Percentiles rank a stretch among this genome's conserved stretches.
phyloP scores from a whole-genome alignment of 2,888 invertebrate species.

The Allolobophora icterica region DNA sequence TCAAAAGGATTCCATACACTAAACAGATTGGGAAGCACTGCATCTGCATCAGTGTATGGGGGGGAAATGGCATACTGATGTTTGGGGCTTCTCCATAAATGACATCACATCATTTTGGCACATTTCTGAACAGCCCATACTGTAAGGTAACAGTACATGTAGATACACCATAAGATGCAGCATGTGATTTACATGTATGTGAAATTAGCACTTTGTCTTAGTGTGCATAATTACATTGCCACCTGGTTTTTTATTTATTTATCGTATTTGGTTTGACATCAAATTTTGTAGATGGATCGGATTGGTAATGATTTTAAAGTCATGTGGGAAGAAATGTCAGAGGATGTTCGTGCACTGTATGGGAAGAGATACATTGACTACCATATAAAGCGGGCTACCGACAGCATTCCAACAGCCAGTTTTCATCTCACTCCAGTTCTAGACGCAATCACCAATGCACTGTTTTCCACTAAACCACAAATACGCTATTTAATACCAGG shows the following conservation, averaged over 20 bases:
- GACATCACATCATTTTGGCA: too few relatives aligned
- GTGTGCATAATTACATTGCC: neutral
- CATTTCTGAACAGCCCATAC: too few relatives aligned
- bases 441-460: constrained; percentile 31
- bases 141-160: neutral
- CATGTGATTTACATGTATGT: too few relatives aligned
- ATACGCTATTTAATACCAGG: constrained; percentile 35
- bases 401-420: constrained; percentile 33
- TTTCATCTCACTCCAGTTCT: constrained; percentile 29
- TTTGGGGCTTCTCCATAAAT: too few relatives aligned
- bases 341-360: constrained; percentile 22
- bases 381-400: neutral
- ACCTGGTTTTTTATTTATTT: neutral
- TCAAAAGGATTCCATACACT: too few relatives aligned
- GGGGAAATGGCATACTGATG: neutral
- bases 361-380: constrained; percentile 32
- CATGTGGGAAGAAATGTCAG: constrained; percentile 34
- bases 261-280: neutral
- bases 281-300: constrained; percentile 30
- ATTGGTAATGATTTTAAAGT: constrained; percentile 31
- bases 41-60: too few relatives aligned
- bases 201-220: too few relatives aligned
- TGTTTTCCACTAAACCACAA: constrained; percentile 29
- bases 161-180: neutral
- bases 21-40: too few relatives aligned